Evolutionary conservation across 35 echinoderm and acorn worm genomes (phyloP).

Genomic region (Apostichopus californicus): DNA sequence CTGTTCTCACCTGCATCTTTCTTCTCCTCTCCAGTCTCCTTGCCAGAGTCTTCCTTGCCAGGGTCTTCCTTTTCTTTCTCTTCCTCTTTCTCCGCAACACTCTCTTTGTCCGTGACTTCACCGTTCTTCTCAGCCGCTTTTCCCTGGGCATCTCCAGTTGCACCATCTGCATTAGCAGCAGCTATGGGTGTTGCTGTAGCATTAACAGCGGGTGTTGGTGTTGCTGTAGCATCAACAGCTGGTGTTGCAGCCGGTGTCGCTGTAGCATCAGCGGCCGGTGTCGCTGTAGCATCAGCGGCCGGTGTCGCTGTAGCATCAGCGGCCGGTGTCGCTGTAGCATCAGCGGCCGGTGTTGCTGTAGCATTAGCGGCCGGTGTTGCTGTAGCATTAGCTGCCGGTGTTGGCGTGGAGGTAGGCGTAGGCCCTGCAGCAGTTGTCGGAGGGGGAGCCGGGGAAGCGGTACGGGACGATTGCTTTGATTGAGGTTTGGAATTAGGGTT

Average conservation of each 20-base stretch:
- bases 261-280: background rate
- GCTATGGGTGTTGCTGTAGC: slow-evolving; percentile 8
- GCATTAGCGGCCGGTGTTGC: background rate
- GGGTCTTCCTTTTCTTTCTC: slow-evolving; percentile 35
- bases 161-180: slow-evolving; percentile 23
- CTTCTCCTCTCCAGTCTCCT: slow-evolving; percentile 49
- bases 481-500: slow-evolving; percentile 58
- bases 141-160: background rate
- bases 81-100: background rate
- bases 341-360: background rate
- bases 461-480: slow-evolving; percentile 82
- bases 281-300: background rate
- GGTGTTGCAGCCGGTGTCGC: background rate
- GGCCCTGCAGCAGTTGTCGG: slow-evolving; percentile 66
- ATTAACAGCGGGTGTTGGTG: background rate
- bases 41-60: slow-evolving; percentile 11
- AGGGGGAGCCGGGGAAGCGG: slow-evolving; percentile 81
- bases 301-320: slow-evolving; percentile 22
- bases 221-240: background rate
- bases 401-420: slow-evolving; percentile 34
- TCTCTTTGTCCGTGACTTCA: slow-evolving; percentile 11
- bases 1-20: slow-evolving; percentile 20
- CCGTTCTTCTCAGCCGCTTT: slow-evolving; percentile 31
- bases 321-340: background rate
- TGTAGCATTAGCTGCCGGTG: slow-evolving; percentile 14